phyloP scores from a whole-genome alignment of 2,113 vertebrate species.

The Hippocampus barbouri region DNA sequence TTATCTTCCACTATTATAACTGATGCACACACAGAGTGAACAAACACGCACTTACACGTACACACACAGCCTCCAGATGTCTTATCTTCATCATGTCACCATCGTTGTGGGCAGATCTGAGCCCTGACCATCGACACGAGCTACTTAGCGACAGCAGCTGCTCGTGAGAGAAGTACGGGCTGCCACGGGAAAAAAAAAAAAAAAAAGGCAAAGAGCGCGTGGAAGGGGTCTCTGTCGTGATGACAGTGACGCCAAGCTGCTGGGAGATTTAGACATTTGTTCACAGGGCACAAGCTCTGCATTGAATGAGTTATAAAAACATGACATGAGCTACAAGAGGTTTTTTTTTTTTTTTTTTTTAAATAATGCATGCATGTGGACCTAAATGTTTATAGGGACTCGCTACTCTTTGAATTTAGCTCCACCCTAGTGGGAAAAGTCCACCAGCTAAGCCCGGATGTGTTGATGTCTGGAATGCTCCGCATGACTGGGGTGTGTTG shows the following conservation, averaged over 20 bases:
- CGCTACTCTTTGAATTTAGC: background rate
- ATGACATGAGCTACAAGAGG: background rate
- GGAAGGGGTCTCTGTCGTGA: slow-evolving; percentile 43
- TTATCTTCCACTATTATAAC: slow-evolving; percentile 18
- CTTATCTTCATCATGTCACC: slow-evolving; percentile 63
- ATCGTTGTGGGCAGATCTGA: slow-evolving; percentile 53
- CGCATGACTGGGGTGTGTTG: slow-evolving; percentile 18
- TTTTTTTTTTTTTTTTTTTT: background rate
- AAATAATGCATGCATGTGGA: background rate
- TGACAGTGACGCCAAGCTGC: slow-evolving; percentile 35
- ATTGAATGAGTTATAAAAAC: background rate
- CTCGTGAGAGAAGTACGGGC: slow-evolving; percentile 52
- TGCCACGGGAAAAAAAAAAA: slow-evolving; percentile 43
- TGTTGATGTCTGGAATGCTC: slow-evolving; percentile 7
- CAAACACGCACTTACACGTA: slow-evolving; percentile 9
- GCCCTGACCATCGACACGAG: slow-evolving; percentile 62
- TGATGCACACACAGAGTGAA: slow-evolving; percentile 22
- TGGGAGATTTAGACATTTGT: slow-evolving; percentile 42
- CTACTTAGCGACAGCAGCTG: slow-evolving; percentile 63
- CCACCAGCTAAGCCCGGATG: background rate
- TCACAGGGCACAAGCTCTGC: background rate
- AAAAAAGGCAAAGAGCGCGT: slow-evolving; percentile 38
- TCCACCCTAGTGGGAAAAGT: slow-evolving; percentile 7
- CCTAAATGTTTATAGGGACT: no score
- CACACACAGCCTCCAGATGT: slow-evolving; percentile 51